Evolutionary conservation across 2,113 vertebrate species (phyloP).

Genomic region (Camelus dromedarius): DNA sequence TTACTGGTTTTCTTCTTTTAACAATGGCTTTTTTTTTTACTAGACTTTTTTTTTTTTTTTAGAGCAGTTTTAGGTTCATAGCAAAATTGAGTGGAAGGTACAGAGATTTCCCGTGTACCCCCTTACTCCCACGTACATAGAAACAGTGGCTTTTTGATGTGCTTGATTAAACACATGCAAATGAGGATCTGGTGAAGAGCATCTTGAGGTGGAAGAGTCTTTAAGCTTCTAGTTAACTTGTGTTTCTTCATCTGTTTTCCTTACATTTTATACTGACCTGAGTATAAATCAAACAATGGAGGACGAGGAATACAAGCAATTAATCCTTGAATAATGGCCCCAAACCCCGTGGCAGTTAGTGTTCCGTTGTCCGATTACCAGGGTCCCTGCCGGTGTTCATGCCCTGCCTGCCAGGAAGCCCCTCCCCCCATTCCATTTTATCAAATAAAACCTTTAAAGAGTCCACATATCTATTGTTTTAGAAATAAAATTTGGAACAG

Average conservation of each 20-base stretch:
- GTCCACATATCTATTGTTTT: not conserved
- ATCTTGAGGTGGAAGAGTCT: not conserved
- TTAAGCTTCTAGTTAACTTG: not conserved
- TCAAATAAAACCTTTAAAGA: not conserved
- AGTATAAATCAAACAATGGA: not conserved
- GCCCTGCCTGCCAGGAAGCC: not conserved
- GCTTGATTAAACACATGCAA: not conserved
- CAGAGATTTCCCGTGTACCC: not conserved
- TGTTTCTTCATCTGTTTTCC: not conserved
- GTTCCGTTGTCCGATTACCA: not conserved
- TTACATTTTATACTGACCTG: not conserved
- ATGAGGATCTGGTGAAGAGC: not conserved
- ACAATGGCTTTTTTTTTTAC: not conserved
- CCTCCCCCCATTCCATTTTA: not conserved
- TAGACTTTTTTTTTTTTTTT: not conserved
- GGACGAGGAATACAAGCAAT: not conserved
- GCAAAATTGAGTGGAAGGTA: not conserved
- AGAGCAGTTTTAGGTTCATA: not conserved
- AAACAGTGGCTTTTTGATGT: not conserved
- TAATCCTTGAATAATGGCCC: not conserved
- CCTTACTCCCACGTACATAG: not conserved
- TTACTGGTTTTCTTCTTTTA: not conserved
- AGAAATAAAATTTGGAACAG: not conserved
- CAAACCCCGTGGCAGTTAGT: rapidly evolving
- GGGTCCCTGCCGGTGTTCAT: rapidly evolving